Evolutionary conservation across 2,113 vertebrate species (phyloP), one percentile per base, ranked within the genome.

Genomic region (Sarotherodon lohbergeri): DNA sequence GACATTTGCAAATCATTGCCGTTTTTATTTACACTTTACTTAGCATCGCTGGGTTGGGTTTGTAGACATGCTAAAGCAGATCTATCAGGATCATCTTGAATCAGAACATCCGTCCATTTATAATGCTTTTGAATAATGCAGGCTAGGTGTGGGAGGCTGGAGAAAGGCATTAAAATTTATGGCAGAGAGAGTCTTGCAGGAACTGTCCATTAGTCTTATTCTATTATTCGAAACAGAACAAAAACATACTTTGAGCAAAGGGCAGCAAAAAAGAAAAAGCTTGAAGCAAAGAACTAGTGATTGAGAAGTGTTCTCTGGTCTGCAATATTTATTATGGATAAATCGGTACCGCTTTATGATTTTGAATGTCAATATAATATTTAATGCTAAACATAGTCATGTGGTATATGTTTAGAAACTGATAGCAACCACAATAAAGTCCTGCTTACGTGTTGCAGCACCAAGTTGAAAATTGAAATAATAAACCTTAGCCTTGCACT

Each of bases 151-250:
- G 83, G 27, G 61, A 88, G 46, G 84, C 82, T 79, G 50, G 55
- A 88, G 66, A 13, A 7, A n/a, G 34, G 19, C 83, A 91, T 91
- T 93, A 87, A 91, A 73, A 92, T 93, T 86, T 32, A 93, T 80
- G 84, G 73, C 46, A 17, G 13, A 9, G 13, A 9, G 22, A 76
- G 50, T 27, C 88, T n/a, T 39, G 14, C 55, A 81, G 56, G 29
- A 78, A 17, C 39, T 80, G 80, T 84, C 56, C 90, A 91, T 90
- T 90, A 86, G 85, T 88, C 83, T 56, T 87, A 32, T 84, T 87
- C 41, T 82, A 57, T 80, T 89, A 92, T 88, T 63, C 66, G 61
- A 88, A 82, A 79, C 83, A 82, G 68, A 86, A 88, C 90, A 87
- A 50, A 59, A 19, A 78, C 22, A 24, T 16, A 71, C 48, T 87